Conservation (phyloP, 2,113 vertebrate genomes). For the Butorides virescens region DNA sequence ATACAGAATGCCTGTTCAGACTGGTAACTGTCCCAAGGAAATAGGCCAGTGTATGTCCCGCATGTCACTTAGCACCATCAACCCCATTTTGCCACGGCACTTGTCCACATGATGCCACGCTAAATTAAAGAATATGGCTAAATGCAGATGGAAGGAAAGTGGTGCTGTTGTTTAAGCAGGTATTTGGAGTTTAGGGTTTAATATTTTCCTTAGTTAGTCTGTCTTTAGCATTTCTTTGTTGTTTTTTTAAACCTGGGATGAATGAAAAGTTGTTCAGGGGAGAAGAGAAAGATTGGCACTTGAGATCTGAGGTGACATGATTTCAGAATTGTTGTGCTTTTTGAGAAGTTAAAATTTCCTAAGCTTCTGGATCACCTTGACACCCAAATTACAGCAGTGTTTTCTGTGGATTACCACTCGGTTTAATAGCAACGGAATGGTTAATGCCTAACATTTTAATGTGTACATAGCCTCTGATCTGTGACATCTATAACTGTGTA, state of each 20-base stretch:
- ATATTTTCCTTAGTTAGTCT: background rate
- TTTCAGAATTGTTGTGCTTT: background rate
- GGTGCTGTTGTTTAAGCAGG: background rate
- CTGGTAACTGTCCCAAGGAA: background rate
- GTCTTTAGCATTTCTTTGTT: background rate
- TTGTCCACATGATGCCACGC: background rate
- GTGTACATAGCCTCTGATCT: conserved; percentile 20
- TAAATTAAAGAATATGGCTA: background rate
- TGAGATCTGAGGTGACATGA: rapidly evolving
- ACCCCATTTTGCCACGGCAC: background rate
- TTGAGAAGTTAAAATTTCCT: background rate
- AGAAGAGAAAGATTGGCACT: background rate
- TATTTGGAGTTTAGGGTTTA: background rate
- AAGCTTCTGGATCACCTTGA: background rate
- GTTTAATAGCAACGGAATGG: background rate
- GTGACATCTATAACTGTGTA: background rate
- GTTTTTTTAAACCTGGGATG: background rate
- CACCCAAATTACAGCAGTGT: background rate
- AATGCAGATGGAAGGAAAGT: background rate
- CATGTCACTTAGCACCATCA: background rate
- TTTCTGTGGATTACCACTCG: background rate
- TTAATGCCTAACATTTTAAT: background rate
- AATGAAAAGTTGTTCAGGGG: background rate
- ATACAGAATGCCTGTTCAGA: background rate
- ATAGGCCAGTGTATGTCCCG: background rate